phyloP scores from a whole-genome alignment of 2,113 vertebrate genomes.

The Rhadina sibilatrix region DNA sequence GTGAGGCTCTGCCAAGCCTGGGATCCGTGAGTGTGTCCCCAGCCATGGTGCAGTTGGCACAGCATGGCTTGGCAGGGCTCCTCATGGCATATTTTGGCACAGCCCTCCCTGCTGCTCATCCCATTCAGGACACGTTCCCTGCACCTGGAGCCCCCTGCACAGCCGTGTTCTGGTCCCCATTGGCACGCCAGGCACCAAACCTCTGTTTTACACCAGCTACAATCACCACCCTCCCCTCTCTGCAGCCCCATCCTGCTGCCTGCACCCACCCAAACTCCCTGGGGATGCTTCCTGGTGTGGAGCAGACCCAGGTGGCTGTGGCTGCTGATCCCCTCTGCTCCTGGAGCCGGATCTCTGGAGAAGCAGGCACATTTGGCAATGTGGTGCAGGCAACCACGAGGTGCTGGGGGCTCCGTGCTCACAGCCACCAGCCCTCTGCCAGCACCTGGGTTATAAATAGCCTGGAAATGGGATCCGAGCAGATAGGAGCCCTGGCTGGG shows the following conservation, averaged over 20 bases:
- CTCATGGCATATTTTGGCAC: neutral
- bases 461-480: constrained; percentile 16
- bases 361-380: accelerated
- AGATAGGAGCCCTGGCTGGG: neutral
- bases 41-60: neutral
- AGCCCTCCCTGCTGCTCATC: neutral
- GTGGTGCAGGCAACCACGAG: neutral
- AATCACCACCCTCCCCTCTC: neutral
- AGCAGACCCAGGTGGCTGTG: too few species aligned
- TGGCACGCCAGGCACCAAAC: neutral
- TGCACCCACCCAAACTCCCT: neutral
- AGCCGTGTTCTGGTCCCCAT: accelerated
- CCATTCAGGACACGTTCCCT: accelerated
- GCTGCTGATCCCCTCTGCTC: neutral
- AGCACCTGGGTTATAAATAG: neutral
- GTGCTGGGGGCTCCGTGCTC: neutral
- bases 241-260: neutral
- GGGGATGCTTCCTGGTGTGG: neutral
- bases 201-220: neutral
- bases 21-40: accelerated
- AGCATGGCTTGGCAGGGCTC: neutral
- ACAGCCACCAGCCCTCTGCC: neutral
- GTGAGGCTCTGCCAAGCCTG: neutral
- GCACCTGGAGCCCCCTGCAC: neutral
- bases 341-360: accelerated